These are phyloP conservation scores for Hyppa rectilinea DNA, from an alignment of 2,888 invertebrate genomes.

Conservation along the genomic window DNA sequence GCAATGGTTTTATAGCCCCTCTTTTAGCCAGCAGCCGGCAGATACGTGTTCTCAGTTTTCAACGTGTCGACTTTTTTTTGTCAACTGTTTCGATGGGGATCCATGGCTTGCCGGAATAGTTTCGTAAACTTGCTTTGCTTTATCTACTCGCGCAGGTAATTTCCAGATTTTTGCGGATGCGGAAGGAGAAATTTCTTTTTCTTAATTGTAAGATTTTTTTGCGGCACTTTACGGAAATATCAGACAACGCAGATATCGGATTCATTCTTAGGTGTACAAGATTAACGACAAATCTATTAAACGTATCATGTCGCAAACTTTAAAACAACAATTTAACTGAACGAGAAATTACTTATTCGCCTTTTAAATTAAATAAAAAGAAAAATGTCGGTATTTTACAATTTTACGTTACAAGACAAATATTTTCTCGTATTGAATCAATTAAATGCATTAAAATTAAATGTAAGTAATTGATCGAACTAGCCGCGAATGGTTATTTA, in stretches of 20 bases:
- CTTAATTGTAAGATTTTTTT: slow-evolving; percentile 3
- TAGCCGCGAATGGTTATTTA: too few relatives aligned
- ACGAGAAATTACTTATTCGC: background rate
- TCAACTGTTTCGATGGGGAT: background rate
- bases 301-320: background rate
- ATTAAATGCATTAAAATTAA: background rate
- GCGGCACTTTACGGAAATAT: background rate
- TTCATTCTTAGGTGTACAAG: background rate
- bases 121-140: background rate
- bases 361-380: background rate
- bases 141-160: background rate
- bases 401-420: background rate
- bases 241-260: background rate
- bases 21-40: background rate
- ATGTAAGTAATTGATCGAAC: too few relatives aligned
- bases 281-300: background rate
- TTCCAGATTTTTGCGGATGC: background rate
- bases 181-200: background rate
- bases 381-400: background rate
- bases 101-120: background rate
- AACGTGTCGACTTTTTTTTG: too few relatives aligned
- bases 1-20: background rate
- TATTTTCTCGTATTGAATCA: too few relatives aligned
- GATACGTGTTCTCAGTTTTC: background rate
- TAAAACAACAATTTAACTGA: too few relatives aligned